Evolutionary conservation across 2,888 invertebrate genomes (phyloP), one percentile per base, ranked within the genome.

Genomic region (Ennomos fuscantarius): DNA sequence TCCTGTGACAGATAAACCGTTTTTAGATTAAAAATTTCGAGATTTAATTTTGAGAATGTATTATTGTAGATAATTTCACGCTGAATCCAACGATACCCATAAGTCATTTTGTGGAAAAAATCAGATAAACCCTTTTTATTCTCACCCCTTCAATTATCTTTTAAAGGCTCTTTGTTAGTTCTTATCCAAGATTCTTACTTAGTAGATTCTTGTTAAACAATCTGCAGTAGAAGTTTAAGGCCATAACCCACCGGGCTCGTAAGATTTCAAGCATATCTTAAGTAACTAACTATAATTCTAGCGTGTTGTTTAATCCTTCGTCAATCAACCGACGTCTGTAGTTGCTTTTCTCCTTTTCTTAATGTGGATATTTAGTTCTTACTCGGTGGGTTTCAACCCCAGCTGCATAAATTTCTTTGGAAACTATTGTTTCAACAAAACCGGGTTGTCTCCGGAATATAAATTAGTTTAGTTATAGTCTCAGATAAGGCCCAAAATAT

Each of bases 91-190:
- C n/a, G n/a, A n/a, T n/a, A n/a, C n/a, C n/a, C n/a, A n/a, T n/a
- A n/a, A n/a, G n/a, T n/a, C n/a, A n/a, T n/a, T n/a, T n/a, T n/a
- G n/a, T n/a, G n/a, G n/a, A n/a, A n/a, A n/a, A n/a, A n/a, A n/a
- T n/a, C n/a, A n/a, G n/a, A n/a, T n/a, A n/a, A n/a, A n/a, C n/a
- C n/a, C n/a, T n/a, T n/a, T n/a, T n/a, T n/a, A n/a, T n/a, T n/a
- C n/a, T n/a, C n/a, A n/a, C n/a, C n/a, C n/a, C n/a, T n/a, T n/a
- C n/a, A n/a, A n/a, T 24, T 24, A 24, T 24, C 24, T 24, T 6
- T 24, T 37, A 12, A 24, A n/a, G 12, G 32, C 42, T 42, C 24
- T 50, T 50, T 35, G 39, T 24, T 50, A 13, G 11, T 15, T 50
- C n/a, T 35, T 50, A 50, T 41, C 41, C n/a, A 24, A 35, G 11